These are phyloP conservation scores for Aphidius colemani DNA, from an alignment of 2,888 invertebrate genomes.

Conservation along the genomic window DNA sequence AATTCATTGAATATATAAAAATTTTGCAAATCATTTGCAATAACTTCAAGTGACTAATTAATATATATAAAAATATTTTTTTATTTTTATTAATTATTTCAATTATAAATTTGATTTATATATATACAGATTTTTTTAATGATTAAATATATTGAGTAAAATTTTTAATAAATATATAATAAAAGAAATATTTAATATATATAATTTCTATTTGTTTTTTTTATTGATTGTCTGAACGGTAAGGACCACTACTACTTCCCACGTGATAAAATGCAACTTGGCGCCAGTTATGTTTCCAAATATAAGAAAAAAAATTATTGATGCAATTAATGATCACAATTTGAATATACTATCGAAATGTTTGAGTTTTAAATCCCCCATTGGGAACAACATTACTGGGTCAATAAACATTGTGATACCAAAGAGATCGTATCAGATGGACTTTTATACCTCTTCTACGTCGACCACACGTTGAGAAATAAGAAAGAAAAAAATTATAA, in stretches of 20 bases:
- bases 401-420: conserved; percentile 40
- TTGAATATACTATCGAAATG: not conserved
- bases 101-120: too few species aligned
- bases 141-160: not conserved
- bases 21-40: not conserved
- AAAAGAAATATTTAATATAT: too few species aligned
- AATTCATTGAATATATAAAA: not conserved
- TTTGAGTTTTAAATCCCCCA: not conserved
- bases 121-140: conserved; percentile 17
- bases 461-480: conserved; percentile 33
- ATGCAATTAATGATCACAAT: not conserved
- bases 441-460: conserved; percentile 50
- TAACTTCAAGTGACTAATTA: not conserved
- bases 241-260: not conserved
- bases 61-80: too few species aligned
- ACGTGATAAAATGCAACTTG: not conserved
- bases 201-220: too few species aligned
- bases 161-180: too few species aligned
- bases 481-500: not conserved
- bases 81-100: not conserved
- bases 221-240: too few species aligned
- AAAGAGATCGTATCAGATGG: conserved; percentile 44
- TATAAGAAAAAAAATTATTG: not conserved
- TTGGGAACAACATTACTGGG: not conserved
- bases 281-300: not conserved